A percentile compares a stretch with the other conserved stretches of the same genome.
phyloP scores from a whole-genome alignment of 2,113 vertebrate species.

The Guaruba guarouba region DNA sequence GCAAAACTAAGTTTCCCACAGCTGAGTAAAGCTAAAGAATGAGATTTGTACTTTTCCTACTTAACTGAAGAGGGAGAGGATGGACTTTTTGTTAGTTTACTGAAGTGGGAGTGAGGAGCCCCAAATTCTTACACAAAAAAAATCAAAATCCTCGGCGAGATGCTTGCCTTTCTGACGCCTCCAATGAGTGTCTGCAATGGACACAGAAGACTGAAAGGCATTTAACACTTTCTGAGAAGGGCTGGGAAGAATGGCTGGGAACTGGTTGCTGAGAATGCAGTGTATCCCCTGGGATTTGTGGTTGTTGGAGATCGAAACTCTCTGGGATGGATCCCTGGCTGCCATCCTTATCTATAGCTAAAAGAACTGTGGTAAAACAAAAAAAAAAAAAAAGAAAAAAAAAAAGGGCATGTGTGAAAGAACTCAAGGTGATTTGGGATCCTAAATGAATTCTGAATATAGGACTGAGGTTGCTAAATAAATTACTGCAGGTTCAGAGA shows the following conservation, averaged over 20 bases:
- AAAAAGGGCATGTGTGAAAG: neutral
- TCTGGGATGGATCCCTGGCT: neutral
- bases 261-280: neutral
- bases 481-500: neutral
- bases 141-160: neutral
- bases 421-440: neutral
- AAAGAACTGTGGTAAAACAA: neutral
- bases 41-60: neutral
- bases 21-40: neutral
- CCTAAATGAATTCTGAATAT: neutral
- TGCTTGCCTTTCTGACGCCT: neutral
- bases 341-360: neutral
- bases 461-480: neutral
- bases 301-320: neutral
- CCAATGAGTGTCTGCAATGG: neutral
- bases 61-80: neutral
- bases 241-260: neutral
- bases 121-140: neutral
- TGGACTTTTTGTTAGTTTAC: neutral
- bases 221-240: neutral
- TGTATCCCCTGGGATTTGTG: neutral
- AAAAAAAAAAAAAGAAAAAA: neutral
- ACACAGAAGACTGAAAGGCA: neutral
- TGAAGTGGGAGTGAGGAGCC: neutral
- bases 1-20: conserved; percentile 49